Evolutionary conservation across 2,113 vertebrate genomes (phyloP), one percentile per base, ranked within the genome.

Genomic region (Acanthisitta chloris): DNA sequence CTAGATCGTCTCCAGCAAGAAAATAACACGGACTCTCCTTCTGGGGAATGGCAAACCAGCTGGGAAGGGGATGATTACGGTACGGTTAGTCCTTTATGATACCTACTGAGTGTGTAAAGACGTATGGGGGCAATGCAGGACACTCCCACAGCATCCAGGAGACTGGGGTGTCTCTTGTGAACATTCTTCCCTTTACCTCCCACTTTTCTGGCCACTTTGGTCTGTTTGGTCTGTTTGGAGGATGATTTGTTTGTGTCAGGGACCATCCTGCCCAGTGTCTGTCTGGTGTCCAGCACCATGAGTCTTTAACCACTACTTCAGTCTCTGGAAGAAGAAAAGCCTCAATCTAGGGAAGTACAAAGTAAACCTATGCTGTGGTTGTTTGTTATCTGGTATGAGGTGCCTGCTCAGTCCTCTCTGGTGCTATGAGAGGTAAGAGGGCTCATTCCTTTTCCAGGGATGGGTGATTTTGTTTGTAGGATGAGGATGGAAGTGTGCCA

Each of bases 1-100:
- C 62, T 87, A 99, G 99, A 99, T 99, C 12, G 99, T 99, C 94
- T 99, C 99, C 96, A 99, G 99, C 98, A 99, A 99, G 98, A 99
- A 99, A 97, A 98, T 99, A 76, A 98, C 99, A 46, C 96, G 99
- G 92, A 98, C 98, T 19, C 97, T 99, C 74, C 97, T 98, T 40
- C 87, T 99, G 94, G 98, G 99, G 93, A 99, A 99, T 49, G 99
- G 99, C 92, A 99, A 99, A 80, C 99, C 99, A 2, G 99, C 99
- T 3, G 99, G 99, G 64, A 99, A 99, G 94, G 99, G 99, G 92
- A 97, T 98, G 94, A 99, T 99, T 76, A 99, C 97, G 97, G 99
- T 99, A 98, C 24, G 67, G 84, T 64, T 51, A 34, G 79, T 51
- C 17, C 70, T 94, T 51, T 34, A 0, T 3, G 1, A 48, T 31